These are phyloP conservation scores for Strigamia crassipes DNA, from an alignment of 2,888 invertebrate genomes.

Conservation along the genomic window DNA sequence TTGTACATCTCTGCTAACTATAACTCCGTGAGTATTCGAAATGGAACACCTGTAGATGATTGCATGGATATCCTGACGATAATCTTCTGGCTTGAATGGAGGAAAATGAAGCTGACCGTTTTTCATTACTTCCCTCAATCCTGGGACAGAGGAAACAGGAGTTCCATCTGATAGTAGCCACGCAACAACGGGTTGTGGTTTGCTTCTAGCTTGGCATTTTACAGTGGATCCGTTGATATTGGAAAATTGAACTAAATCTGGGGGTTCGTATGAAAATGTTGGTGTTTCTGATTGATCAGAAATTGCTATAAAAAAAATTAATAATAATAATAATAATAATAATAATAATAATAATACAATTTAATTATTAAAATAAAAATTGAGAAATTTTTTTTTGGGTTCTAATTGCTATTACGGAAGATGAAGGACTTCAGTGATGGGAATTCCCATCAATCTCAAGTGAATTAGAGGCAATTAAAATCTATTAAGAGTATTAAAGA, in stretches of 20 bases:
- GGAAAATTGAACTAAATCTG: constrained; percentile 2
- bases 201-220: constrained; percentile 13
- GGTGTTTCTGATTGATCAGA: neutral
- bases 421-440: neutral
- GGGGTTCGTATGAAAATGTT: neutral
- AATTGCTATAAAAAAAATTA: neutral
- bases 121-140: neutral
- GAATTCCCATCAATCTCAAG: neutral
- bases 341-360: no score
- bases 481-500: neutral
- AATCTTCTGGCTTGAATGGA: constrained; percentile 1
- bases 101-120: neutral
- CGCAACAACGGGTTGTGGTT: neutral
- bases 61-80: constrained; percentile 13
- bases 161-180: constrained; percentile 15
- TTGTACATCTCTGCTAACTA: neutral
- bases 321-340: no score
- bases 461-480: neutral
- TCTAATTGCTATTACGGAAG: neutral
- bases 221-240: neutral
- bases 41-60: constrained; percentile 25
- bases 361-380: no score
- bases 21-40: neutral
- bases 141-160: neutral
- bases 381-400: neutral